Percentiles rank a stretch among this genome's conserved stretches.
Conservation (phyloP, 1,140 invertebrate genomes). For the Sesamia nonagrioides region DNA sequence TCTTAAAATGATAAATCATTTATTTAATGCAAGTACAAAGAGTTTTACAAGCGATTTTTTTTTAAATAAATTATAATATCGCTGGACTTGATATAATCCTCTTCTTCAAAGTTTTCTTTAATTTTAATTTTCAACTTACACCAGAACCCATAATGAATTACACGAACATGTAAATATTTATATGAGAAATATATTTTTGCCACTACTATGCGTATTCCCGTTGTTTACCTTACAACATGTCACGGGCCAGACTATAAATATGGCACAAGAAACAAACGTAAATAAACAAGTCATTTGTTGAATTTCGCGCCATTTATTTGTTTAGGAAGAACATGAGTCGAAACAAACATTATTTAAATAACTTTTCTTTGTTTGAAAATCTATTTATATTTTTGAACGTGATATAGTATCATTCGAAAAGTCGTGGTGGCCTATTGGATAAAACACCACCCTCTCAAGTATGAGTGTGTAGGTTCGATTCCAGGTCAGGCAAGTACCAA, state of each 20-base stretch:
- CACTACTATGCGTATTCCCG: constrained; percentile 7
- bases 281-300: constrained; percentile 9
- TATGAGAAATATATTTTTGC: constrained; percentile 34
- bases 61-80: no score
- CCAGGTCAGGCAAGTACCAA: no score
- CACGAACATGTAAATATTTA: constrained; percentile 39
- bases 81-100: no score
- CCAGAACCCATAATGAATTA: constrained; percentile 30
- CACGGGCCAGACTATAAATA: constrained; percentile 17
- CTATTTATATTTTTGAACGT: background rate
- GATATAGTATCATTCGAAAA: no score
- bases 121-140: constrained; percentile 6
- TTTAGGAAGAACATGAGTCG: background rate
- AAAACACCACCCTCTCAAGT: no score
- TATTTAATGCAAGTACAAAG: no score
- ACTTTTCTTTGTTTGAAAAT: background rate
- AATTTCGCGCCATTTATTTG: background rate
- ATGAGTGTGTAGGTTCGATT: no score
- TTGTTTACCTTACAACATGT: constrained; percentile 34
- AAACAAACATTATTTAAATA: no score
- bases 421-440: no score
- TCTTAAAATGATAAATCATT: no score
- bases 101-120: background rate
- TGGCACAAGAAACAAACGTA: constrained; percentile 5
- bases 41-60: no score